Percentiles rank a stretch among this genome's conserved stretches.
Conservation (phyloP, 2,113 vertebrate genomes). For the Cynocephalus volans region DNA sequence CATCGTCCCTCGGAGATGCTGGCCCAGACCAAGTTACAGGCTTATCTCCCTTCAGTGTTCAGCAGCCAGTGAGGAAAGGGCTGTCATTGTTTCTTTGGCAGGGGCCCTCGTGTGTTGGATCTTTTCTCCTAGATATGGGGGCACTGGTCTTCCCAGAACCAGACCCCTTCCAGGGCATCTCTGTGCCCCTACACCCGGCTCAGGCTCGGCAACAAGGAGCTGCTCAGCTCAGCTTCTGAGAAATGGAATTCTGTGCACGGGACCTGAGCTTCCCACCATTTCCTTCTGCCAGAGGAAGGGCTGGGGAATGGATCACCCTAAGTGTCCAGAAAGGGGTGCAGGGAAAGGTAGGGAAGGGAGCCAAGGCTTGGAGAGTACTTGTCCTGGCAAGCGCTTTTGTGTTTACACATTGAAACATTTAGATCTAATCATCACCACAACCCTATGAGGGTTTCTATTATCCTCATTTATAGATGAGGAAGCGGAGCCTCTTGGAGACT, state of each 20-base stretch:
- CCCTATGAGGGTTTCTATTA: no score
- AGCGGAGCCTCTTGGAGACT: not conserved
- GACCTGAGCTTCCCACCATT: not conserved
- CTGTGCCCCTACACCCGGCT: accelerated
- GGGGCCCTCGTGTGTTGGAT: accelerated
- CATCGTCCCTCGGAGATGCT: accelerated
- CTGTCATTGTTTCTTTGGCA: not conserved
- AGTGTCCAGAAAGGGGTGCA: not conserved
- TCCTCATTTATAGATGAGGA: not conserved
- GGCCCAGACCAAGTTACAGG: not conserved
- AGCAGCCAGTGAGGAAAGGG: accelerated
- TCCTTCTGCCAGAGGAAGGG: not conserved
- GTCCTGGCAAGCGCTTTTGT: not conserved
- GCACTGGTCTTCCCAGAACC: not conserved
- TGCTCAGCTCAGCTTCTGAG: not conserved
- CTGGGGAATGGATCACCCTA: no score
- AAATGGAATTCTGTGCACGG: not conserved
- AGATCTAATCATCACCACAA: no score
- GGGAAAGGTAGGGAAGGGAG: no score
- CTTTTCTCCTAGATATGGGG: not conserved
- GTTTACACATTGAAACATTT: not conserved
- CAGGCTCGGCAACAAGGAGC: not conserved
- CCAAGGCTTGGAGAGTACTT: not conserved
- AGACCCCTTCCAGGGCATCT: accelerated
- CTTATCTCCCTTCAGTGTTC: accelerated